Percentiles rank a stretch among this genome's conserved stretches.
phyloP scores from a whole-genome alignment of 2,113 vertebrate species.

The Vicugna pacos region DNA sequence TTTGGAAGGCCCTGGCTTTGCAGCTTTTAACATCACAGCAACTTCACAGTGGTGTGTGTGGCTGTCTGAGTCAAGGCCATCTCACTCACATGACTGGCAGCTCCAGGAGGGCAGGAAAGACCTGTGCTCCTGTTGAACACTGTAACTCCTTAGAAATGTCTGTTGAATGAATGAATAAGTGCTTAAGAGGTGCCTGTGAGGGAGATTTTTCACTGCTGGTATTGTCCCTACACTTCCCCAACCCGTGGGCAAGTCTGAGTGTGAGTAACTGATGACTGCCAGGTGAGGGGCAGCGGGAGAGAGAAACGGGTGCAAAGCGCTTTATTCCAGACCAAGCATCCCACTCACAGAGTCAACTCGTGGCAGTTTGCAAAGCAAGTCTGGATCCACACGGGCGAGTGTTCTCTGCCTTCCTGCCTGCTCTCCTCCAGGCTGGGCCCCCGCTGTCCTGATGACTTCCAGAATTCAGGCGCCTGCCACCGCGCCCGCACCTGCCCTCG shows the following conservation, averaged over 20 bases:
- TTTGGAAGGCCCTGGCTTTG: neutral
- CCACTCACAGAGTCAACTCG: accelerated
- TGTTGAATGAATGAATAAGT: neutral
- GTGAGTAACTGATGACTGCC: accelerated
- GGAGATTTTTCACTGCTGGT: accelerated
- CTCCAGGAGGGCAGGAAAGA: accelerated
- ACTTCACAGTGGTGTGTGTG: neutral
- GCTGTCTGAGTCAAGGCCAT: neutral
- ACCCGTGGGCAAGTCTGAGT: accelerated
- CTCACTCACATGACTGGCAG: neutral
- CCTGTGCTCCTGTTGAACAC: accelerated
- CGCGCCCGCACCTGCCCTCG: neutral
- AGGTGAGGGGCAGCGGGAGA: neutral
- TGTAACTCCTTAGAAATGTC: accelerated
- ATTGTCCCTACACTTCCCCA: accelerated
- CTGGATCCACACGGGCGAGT: accelerated
- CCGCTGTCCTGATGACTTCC: accelerated
- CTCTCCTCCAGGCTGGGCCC: neutral
- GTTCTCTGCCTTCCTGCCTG: neutral
- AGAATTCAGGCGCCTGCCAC: neutral
- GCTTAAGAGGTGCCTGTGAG: neutral
- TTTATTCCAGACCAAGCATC: neutral
- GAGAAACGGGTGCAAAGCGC: neutral
- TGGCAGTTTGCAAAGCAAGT: accelerated
- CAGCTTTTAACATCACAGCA: neutral